These are phyloP conservation scores for Orchesella cincta DNA, from an alignment of 1,140 invertebrate species.

Conservation along the genomic window DNA sequence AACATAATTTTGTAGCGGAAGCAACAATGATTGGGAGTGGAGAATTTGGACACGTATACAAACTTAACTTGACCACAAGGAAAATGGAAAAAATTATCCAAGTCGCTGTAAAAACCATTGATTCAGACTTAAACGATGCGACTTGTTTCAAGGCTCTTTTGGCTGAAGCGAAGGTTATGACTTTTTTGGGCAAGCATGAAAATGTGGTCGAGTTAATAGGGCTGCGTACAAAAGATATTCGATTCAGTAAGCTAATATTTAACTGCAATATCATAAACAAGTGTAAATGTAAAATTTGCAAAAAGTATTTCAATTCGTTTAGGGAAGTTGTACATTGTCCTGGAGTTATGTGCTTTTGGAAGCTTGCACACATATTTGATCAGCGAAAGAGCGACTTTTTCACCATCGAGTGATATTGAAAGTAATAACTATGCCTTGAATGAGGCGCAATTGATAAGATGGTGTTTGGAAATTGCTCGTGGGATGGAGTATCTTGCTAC, in stretches of 20 bases:
- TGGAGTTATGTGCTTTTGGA: conserved; percentile 3
- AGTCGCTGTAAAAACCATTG: conserved; percentile 37
- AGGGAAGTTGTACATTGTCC: conserved; percentile 5
- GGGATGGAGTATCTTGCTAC: conserved; percentile 18
- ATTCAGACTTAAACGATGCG: background rate
- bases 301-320: background rate
- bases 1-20: background rate
- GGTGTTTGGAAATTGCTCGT: background rate
- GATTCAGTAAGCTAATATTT: background rate
- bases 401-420: background rate
- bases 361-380: background rate
- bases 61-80: background rate
- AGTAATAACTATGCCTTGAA: background rate
- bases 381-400: background rate
- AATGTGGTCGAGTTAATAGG: conserved; percentile 29
- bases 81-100: background rate
- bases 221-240: background rate
- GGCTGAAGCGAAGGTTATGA: conserved; percentile 29
- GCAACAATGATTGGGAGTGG: background rate
- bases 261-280: background rate
- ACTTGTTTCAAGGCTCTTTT: conserved; percentile 20
- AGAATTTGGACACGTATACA: background rate
- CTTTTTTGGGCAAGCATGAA: conserved; percentile 28
- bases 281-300: background rate
- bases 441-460: background rate